phyloP scores from a whole-genome alignment of 2,888 invertebrate genomes.

The Onthophagus sagittarius region DNA sequence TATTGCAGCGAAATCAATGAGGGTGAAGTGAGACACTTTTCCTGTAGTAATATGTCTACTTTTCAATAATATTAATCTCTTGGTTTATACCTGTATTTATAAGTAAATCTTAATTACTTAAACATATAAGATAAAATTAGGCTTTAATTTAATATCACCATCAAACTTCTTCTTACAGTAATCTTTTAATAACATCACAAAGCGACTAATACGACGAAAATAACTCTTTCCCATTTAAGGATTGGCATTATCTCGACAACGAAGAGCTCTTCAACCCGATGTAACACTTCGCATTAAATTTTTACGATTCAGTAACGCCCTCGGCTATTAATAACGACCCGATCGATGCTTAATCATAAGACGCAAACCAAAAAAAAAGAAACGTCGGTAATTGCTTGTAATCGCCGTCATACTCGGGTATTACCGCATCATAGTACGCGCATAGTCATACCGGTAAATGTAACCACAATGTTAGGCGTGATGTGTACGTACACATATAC shows the following conservation, averaged over 20 bases:
- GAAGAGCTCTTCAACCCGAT: neutral
- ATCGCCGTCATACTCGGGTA: neutral
- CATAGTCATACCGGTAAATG: neutral
- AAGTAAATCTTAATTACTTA: no score
- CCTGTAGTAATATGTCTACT: no score
- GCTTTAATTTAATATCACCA: no score
- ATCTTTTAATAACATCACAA: no score
- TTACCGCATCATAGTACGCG: neutral
- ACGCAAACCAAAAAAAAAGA: neutral
- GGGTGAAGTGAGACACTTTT: no score
- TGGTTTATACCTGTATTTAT: no score
- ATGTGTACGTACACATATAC: neutral
- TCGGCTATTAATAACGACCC: neutral
- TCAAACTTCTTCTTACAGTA: no score
- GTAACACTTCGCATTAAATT: neutral
- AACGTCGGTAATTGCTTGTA: neutral
- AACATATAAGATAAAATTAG: no score
- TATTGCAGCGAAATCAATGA: no score
- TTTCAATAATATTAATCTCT: no score
- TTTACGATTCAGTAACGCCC: neutral
- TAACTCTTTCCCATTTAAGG: neutral
- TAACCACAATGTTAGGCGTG: neutral
- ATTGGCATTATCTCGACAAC: neutral
- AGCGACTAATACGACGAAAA: neutral
- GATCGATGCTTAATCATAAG: neutral